Evolutionary conservation across 2,888 invertebrate genomes (phyloP).

Genomic region (Thymelicus lineola): DNA sequence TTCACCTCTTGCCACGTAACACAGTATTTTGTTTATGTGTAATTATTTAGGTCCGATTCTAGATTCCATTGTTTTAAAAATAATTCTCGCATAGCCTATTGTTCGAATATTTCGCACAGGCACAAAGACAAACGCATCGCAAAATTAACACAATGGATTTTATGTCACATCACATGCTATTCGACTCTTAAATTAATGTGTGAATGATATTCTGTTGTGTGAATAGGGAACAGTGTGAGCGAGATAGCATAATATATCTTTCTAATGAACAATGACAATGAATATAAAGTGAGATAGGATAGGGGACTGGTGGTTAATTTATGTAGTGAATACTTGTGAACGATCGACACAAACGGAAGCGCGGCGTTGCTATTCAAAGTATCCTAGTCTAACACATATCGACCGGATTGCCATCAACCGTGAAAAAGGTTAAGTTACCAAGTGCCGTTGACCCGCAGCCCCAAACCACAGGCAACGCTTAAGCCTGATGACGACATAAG

Average conservation of each 20-base stretch:
- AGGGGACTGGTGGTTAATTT: conserved; percentile 3
- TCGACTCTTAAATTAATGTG: neutral
- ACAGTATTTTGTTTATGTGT: neutral
- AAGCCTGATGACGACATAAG: conserved; percentile 25
- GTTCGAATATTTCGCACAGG: conserved; percentile 8
- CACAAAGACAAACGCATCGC: conserved; percentile 8
- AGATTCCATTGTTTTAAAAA: conserved; percentile 3
- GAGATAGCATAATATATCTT: neutral
- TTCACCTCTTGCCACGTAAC: neutral
- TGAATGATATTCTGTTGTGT: neutral
- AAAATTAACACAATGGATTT: conserved; percentile 10
- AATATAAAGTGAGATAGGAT: conserved; percentile 4
- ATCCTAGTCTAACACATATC: conserved; percentile 32
- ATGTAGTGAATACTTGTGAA: neutral
- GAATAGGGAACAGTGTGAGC: neutral
- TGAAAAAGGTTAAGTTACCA: conserved; percentile 48
- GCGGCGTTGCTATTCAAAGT: neutral
- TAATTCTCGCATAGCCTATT: conserved; percentile 2
- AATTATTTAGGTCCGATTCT: neutral
- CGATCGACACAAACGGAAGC: neutral
- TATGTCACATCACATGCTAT: neutral
- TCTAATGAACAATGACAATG: neutral
- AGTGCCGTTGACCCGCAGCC: conserved; percentile 59
- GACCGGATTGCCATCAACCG: conserved; percentile 52
- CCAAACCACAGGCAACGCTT: neutral